Percentiles rank a stretch among this genome's conserved stretches.
These are phyloP conservation scores for Sprattus sprattus DNA, from an alignment of 2,113 vertebrate species.

Conservation along the genomic window DNA sequence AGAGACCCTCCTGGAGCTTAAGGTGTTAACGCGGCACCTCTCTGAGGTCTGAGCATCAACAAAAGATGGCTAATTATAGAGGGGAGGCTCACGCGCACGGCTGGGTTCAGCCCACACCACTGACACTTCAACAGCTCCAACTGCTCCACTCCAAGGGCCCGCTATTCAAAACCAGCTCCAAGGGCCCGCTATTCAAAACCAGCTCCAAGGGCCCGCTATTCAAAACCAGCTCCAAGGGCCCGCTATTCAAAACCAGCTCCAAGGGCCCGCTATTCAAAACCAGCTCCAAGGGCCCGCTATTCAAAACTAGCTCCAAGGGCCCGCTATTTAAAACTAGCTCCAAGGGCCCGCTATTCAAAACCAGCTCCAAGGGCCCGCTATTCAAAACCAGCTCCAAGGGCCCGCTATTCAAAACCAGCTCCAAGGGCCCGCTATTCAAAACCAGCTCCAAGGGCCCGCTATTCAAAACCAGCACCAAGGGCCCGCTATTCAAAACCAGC, in stretches of 20 bases:
- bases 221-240: not conserved
- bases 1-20: not conserved
- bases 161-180: not conserved
- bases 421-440: no score
- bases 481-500: no score
- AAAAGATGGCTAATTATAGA: slow-evolving; percentile 11
- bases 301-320: no score
- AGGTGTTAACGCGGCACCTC: not conserved
- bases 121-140: not conserved
- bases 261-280: no score
- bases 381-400: not conserved
- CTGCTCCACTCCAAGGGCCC: not conserved
- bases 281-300: no score
- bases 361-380: not conserved
- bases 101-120: not conserved
- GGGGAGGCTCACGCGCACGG: not conserved
- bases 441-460: no score
- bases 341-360: no score
- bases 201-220: not conserved
- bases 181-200: no score
- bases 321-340: no score
- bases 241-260: no score
- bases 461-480: no score
- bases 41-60: not conserved
- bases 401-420: not conserved